A percentile compares a stretch with the other conserved stretches of the same genome.
Evolutionary conservation across 2,113 vertebrate species (phyloP).

Genomic region (Pseudorectes ferrugineus): DNA sequence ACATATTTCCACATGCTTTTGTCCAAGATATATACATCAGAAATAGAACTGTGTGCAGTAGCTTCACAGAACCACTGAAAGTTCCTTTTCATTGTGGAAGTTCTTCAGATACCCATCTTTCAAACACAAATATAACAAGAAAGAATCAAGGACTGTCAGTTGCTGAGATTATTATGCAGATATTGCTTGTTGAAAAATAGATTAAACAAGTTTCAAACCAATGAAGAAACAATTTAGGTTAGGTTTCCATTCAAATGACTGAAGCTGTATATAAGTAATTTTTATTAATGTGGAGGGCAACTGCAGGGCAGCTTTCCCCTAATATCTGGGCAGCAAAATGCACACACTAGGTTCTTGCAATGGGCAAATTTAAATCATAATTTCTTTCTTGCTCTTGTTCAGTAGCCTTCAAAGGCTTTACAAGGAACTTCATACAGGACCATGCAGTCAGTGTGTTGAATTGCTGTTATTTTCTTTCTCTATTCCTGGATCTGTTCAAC

Average conservation of each 20-base stretch:
- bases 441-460: neutral
- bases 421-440: neutral
- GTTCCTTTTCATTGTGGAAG: neutral
- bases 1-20: neutral
- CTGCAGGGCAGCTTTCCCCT: neutral
- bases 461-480: neutral
- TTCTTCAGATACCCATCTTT: slow-evolving; percentile 12
- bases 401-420: neutral
- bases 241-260: neutral
- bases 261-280: neutral
- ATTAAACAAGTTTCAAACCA: neutral
- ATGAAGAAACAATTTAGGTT: neutral
- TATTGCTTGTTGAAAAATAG: slow-evolving; percentile 8
- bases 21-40: neutral
- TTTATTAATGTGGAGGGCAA: neutral
- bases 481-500: neutral
- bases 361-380: neutral
- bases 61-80: neutral
- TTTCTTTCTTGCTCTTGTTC: neutral
- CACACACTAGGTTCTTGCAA: neutral
- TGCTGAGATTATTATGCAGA: neutral
- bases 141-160: slow-evolving; percentile 3
- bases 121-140: neutral
- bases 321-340: neutral
- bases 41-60: neutral